These are phyloP conservation scores for Hanleya hanleyi DNA, from an alignment of 2,888 invertebrate genomes.

Conservation along the genomic window DNA sequence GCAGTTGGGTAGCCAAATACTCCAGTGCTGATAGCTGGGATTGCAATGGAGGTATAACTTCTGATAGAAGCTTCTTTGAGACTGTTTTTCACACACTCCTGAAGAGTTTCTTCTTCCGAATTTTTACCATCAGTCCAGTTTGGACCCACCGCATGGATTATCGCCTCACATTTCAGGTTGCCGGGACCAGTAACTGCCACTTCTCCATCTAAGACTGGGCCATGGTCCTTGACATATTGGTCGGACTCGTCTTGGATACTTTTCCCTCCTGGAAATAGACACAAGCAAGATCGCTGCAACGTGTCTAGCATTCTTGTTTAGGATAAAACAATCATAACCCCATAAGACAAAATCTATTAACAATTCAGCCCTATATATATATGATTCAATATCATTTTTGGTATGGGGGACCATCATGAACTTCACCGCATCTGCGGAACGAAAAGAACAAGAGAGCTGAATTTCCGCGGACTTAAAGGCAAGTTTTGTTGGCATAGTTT, in stretches of 20 bases:
- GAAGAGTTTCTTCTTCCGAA: conserved; percentile 36
- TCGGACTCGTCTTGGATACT: conserved; percentile 47
- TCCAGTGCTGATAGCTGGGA: conserved; percentile 62
- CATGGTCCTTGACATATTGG: conserved; percentile 32
- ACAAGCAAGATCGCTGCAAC: no score
- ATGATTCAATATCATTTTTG: no score
- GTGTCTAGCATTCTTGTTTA: no score
- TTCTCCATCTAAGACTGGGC: conserved; percentile 38
- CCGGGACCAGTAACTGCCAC: conserved; percentile 43
- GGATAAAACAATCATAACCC: no score
- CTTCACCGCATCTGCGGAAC: no score
- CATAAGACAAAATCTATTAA: no score
- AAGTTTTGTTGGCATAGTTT: no score
- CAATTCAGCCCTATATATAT: no score
- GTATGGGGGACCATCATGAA: no score
- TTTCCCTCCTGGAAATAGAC: no score
- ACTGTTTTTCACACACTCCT: conserved; percentile 37
- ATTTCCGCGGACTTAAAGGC: no score
- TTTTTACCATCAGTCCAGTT: conserved; percentile 43
- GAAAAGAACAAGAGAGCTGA: no score
- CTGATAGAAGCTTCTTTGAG: conserved; percentile 30
- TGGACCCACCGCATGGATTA: conserved; percentile 54
- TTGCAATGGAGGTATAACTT: conserved; percentile 43
- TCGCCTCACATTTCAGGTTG: conserved; percentile 33
- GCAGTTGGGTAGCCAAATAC: conserved; percentile 44